Percentiles rank a stretch among this genome's conserved stretches.
Conservation (phyloP, 2,888 invertebrate genomes). For the Esperia sulphurella region DNA sequence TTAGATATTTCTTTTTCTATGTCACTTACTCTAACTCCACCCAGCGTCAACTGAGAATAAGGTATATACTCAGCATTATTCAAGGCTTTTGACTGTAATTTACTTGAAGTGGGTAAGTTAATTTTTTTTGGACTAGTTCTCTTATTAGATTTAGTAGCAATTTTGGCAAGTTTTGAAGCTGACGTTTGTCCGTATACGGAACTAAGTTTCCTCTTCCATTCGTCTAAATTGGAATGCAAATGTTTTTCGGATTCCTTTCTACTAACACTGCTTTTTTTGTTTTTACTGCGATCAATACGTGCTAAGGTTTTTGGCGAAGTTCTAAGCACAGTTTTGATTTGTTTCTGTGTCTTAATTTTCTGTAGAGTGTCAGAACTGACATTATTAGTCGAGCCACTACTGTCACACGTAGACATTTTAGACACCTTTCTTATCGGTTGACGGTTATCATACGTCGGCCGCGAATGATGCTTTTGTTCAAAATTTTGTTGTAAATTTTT, state of each 20-base stretch:
- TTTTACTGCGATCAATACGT: slow-evolving; percentile 24
- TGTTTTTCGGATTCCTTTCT: slow-evolving; percentile 34
- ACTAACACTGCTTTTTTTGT: slow-evolving; percentile 16
- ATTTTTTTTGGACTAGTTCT: slow-evolving; percentile 24
- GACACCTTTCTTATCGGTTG: slow-evolving; percentile 45
- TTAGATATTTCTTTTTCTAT: slow-evolving; percentile 62
- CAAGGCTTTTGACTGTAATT: slow-evolving; percentile 13
- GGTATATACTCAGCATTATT: slow-evolving; percentile 68
- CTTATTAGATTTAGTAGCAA: slow-evolving; percentile 23
- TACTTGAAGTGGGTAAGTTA: slow-evolving; percentile 7
- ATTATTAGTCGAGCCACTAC: slow-evolving; percentile 56
- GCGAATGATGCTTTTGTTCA: not conserved
- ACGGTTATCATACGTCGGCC: slow-evolving; percentile 11
- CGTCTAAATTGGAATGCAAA: slow-evolving; percentile 40
- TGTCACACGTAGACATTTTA: slow-evolving; percentile 58
- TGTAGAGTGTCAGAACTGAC: slow-evolving; percentile 40
- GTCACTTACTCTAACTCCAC: slow-evolving; percentile 62
- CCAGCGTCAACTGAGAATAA: slow-evolving; percentile 67
- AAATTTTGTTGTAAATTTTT: not conserved
- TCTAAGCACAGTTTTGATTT: slow-evolving; percentile 23
- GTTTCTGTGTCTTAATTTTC: slow-evolving; percentile 31
- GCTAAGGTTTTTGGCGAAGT: slow-evolving; percentile 31
- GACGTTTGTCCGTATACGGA: slow-evolving; percentile 46
- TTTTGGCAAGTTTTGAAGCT: slow-evolving; percentile 24
- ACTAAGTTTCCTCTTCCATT: slow-evolving; percentile 62